Conservation (phyloP, 1,140 invertebrate genomes). For the Cryptotermes secundus region DNA sequence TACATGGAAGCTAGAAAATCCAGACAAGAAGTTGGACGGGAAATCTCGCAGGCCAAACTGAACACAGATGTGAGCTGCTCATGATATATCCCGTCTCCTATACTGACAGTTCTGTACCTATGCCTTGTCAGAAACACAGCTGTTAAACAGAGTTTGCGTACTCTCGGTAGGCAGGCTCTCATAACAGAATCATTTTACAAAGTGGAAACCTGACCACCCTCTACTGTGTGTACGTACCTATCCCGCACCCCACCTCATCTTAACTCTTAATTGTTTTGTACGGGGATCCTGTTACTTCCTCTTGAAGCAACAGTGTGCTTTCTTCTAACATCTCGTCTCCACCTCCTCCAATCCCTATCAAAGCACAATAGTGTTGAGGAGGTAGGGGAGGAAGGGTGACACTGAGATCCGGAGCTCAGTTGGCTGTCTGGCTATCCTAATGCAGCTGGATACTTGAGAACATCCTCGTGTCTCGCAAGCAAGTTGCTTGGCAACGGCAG, state of each 20-base stretch:
- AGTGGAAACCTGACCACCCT: background rate
- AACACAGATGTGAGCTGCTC: background rate
- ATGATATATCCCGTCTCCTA: background rate
- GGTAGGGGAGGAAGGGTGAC: background rate
- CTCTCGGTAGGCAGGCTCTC: background rate
- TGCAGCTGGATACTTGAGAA: too few species aligned
- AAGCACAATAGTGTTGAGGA: background rate
- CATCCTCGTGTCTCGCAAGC: too few species aligned
- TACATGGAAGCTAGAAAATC: too few species aligned
- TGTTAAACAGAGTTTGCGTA: background rate
- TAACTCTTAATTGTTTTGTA: background rate
- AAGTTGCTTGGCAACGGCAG: too few species aligned
- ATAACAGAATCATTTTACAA: background rate
- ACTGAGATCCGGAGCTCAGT: background rate
- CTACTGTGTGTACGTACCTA: background rate
- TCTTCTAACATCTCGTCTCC: slow-evolving; percentile 4
- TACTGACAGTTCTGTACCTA: background rate
- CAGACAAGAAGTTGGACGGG: too few species aligned
- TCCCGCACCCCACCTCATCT: background rate
- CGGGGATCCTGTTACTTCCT: background rate
- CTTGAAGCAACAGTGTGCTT: background rate
- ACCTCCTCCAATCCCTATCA: background rate
- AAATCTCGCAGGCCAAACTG: too few species aligned
- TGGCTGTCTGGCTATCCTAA: too few species aligned
- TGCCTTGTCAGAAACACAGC: background rate